Percentiles rank a stretch among this genome's conserved stretches.
Conservation (phyloP, 1,140 invertebrate species). For the Lethocerus indicus region DNA sequence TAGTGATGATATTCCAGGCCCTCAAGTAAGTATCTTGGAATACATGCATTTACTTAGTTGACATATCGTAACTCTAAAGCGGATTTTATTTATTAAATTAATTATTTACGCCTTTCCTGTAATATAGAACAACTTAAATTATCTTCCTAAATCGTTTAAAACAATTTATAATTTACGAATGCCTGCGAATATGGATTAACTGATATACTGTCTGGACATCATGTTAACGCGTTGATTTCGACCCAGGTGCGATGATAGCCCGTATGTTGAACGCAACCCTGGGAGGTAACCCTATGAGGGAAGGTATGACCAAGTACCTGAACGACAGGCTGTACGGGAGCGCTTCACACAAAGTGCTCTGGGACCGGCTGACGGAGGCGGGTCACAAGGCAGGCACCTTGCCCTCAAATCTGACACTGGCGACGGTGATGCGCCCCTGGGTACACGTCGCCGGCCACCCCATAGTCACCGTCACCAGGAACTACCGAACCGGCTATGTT, state of each 20-base stretch:
- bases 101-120: too few relatives aligned
- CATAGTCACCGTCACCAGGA: constrained; percentile 38
- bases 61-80: too few relatives aligned
- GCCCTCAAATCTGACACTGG: constrained; percentile 20
- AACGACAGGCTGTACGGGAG: constrained; percentile 18
- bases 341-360: constrained; percentile 12
- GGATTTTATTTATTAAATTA: too few relatives aligned
- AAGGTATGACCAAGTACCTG: constrained; percentile 42
- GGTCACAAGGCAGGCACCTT: constrained; percentile 22
- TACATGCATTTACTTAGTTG: too few relatives aligned
- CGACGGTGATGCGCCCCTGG: constrained; percentile 42
- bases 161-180: too few relatives aligned
- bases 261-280: constrained; percentile 66
- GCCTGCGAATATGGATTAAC: too few relatives aligned
- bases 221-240: too few relatives aligned
- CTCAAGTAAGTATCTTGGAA: too few relatives aligned
- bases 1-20: too few relatives aligned
- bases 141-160: too few relatives aligned
- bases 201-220: too few relatives aligned
- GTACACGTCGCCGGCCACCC: constrained; percentile 58
- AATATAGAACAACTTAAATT: too few relatives aligned
- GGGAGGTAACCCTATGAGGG: constrained; percentile 45
- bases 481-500: constrained; percentile 30
- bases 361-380: constrained; percentile 22
- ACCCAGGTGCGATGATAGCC: constrained; percentile 49